These are phyloP conservation scores for Chesias legatella DNA, from an alignment of 2,888 invertebrate species.

Conservation along the genomic window DNA sequence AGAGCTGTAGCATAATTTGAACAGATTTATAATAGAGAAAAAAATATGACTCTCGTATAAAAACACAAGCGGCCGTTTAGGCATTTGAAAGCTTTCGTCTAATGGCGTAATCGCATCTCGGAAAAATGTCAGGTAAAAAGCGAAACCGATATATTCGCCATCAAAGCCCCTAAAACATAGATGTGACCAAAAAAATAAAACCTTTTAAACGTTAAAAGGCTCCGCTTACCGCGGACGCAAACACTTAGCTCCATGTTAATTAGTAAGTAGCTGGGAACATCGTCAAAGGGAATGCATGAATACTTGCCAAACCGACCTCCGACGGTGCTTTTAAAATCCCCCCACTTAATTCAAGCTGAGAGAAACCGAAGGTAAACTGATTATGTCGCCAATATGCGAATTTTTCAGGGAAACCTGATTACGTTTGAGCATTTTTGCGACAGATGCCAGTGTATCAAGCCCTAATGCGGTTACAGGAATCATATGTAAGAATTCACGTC, in stretches of 20 bases:
- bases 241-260: conserved; percentile 78
- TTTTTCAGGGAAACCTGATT: conserved; percentile 56
- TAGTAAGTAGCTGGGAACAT: conserved; percentile 75
- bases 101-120: conserved; percentile 58
- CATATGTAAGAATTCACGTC: conserved; percentile 8
- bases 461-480: conserved; percentile 10
- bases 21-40: conserved; percentile 1
- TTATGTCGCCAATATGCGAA: conserved; percentile 70
- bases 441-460: conserved; percentile 19
- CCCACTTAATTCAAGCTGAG: conserved; percentile 68
- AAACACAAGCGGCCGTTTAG: conserved; percentile 21
- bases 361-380: conserved; percentile 75
- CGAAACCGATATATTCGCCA: conserved; percentile 65
- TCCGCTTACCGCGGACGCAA: conserved; percentile 78
- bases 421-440: conserved; percentile 38
- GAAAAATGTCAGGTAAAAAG: conserved; percentile 65
- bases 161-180: conserved; percentile 71
- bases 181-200: conserved; percentile 60
- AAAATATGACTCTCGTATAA: conserved; percentile 19
- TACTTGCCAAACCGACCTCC: conserved; percentile 70
- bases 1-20: no score
- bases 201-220: conserved; percentile 78
- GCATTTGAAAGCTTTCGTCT: conserved; percentile 40
- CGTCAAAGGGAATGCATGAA: conserved; percentile 81
- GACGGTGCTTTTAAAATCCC: conserved; percentile 74